Base-by-base conservation (phyloP, 2,888 invertebrate species). In the Ormyrus thymus region DNA sequence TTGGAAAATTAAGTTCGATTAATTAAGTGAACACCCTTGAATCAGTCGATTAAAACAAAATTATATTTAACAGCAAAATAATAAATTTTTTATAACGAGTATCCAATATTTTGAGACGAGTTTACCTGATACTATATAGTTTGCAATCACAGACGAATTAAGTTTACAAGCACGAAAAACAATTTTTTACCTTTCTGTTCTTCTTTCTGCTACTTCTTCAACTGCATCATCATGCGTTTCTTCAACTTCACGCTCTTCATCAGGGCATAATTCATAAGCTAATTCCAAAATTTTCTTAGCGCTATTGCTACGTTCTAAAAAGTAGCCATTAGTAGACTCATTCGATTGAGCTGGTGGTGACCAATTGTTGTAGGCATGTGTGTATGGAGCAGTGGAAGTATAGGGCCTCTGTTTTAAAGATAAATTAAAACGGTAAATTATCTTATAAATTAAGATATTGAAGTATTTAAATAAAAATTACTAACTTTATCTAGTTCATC, bases 311-410 rank as follows among this genome's bases (percentile, higher is more conserved):
- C 98, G 93, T 89, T 98, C 98, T 83, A 98, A 91, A 92, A 97
- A 97, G 90, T 96, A 98, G 72, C 98, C 97, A 89, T 97, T 98
- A 53, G 97, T 96, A 29, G 96, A 96, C 89, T 98, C 98, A 90
- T 98, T 98, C 76, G 97, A 97, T 85, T 97, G 97, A 43, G 97
- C 95, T 13, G 93, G 93, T 29, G 93, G 93, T 87, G 98, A 98
- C 97, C 97, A 98, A 81, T 96, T 96, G 87, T 94, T 96, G 89
- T 97, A 97, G 73, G 95, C 94, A 89, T 97, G 97, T 77, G 95
- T 95, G 89, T 97, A 97, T 86, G 94, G 94, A 45, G 93, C 91
- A 84, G 93, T 93, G 13, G 92, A 90, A 10, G 92, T 91, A 84
- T 92, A 93, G 6, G 91, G 91, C 85, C 91, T 87, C 90, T 91